These are phyloP conservation scores for Varecia variegata DNA, from an alignment of 2,797 vertebrate species.

Conservation along the genomic window DNA sequence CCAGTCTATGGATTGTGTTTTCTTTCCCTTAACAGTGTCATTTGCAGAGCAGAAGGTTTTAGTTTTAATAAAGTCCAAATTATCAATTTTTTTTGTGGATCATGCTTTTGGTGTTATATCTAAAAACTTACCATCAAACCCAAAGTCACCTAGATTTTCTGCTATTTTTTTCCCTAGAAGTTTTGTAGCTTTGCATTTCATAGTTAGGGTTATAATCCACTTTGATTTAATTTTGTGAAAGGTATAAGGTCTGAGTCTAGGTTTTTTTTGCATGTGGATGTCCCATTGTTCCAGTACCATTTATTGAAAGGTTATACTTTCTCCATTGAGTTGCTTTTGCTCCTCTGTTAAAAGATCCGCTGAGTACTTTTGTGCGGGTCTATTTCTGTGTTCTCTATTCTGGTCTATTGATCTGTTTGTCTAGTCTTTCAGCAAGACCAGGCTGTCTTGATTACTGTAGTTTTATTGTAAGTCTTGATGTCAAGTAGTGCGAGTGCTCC, in stretches of 20 bases:
- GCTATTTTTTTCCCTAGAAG: background rate
- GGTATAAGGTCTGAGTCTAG: no score
- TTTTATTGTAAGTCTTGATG: background rate
- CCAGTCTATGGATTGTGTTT: background rate
- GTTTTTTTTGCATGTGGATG: background rate
- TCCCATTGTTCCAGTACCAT: background rate
- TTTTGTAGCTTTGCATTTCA: background rate
- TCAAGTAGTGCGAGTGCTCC: background rate
- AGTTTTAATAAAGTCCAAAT: background rate
- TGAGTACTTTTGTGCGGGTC: background rate
- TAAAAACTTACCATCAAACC: background rate
- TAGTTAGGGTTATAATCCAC: background rate
- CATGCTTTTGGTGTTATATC: background rate
- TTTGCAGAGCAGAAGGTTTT: background rate
- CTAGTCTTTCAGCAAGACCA: fast-evolving
- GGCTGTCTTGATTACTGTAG: background rate
- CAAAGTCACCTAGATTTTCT: background rate
- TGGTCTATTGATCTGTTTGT: background rate
- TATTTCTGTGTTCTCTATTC: background rate
- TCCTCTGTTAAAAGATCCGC: background rate
- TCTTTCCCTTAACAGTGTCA: background rate
- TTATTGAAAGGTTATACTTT: fast-evolving
- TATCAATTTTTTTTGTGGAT: background rate
- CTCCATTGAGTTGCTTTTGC: background rate
- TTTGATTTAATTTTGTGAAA: background rate